phyloP scores from a whole-genome alignment of 2,113 vertebrate genomes.

The Martes martes region DNA sequence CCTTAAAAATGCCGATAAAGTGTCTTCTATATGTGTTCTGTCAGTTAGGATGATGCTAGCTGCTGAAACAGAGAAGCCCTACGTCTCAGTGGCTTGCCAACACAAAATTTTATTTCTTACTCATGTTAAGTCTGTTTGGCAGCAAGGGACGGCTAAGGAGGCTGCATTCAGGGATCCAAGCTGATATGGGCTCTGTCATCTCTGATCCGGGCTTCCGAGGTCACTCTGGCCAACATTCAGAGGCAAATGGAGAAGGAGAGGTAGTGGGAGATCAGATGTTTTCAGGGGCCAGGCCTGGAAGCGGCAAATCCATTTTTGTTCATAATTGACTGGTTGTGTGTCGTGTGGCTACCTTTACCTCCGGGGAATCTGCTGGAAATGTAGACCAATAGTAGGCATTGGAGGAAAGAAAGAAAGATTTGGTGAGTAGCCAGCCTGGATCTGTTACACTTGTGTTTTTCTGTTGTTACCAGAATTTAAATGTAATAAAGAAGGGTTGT shows the following conservation, averaged over 20 bases:
- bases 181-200: background rate
- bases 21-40: background rate
- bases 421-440: background rate
- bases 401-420: background rate
- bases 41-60: background rate
- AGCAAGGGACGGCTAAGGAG: background rate
- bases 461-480: constrained; percentile 16
- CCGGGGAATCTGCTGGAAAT: background rate
- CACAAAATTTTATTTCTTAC: background rate
- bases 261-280: background rate
- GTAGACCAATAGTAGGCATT: background rate
- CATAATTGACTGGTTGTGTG: background rate
- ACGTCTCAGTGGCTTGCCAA: background rate
- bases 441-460: background rate
- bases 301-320: background rate
- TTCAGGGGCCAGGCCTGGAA: background rate
- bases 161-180: background rate
- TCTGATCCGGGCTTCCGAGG: background rate
- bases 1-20: background rate
- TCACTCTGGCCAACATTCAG: background rate
- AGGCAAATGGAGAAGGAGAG: background rate
- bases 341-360: background rate
- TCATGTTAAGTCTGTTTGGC: background rate
- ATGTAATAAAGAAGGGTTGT: background rate
- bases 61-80: background rate